These are phyloP conservation scores for Ctenochaetus hawaiiensis DNA, from an alignment of 2,797 vertebrate species.

Conservation along the genomic window DNA sequence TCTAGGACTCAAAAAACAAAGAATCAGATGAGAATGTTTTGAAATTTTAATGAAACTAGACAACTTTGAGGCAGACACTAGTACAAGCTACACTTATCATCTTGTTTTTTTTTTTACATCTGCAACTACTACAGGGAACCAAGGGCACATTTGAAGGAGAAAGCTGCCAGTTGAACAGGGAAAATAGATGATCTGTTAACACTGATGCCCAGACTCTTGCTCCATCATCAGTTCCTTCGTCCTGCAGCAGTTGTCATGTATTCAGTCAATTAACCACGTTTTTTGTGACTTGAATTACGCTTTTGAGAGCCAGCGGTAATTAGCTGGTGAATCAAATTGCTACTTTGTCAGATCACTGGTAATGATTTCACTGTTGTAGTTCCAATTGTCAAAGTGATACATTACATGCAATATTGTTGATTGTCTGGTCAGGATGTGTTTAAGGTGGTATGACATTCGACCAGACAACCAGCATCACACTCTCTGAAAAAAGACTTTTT, in stretches of 20 bases:
- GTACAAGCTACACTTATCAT: slow-evolving; percentile 19
- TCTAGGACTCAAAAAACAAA: slow-evolving; percentile 9
- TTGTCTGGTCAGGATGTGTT: slow-evolving; percentile 12
- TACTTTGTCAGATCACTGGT: slow-evolving; percentile 12
- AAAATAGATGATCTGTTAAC: slow-evolving; percentile 11
- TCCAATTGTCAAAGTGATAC: slow-evolving; percentile 14
- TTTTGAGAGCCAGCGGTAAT: slow-evolving; percentile 26
- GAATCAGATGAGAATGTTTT: slow-evolving; percentile 6
- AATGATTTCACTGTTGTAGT: slow-evolving; percentile 18
- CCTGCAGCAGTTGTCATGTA: slow-evolving; percentile 1
- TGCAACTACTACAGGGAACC: slow-evolving; percentile 8
- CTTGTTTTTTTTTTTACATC: slow-evolving; percentile 28
- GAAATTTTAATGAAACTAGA: slow-evolving; percentile 42
- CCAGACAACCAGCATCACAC: not conserved
- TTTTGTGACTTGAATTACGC: slow-evolving; percentile 23
- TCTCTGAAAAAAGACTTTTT: not conserved
- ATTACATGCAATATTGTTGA: slow-evolving; percentile 13
- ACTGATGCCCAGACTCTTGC: not conserved
- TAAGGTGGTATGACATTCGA: slow-evolving; percentile 10
- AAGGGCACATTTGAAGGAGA: slow-evolving; percentile 9
- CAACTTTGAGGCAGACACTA: slow-evolving; percentile 12
- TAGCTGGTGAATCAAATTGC: slow-evolving; percentile 27
- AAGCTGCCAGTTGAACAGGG: slow-evolving; percentile 25
- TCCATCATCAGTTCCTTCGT: slow-evolving; percentile 4
- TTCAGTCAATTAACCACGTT: slow-evolving; percentile 24